phyloP scores from a whole-genome alignment of 2,888 invertebrate species.

The Melieria picta region DNA sequence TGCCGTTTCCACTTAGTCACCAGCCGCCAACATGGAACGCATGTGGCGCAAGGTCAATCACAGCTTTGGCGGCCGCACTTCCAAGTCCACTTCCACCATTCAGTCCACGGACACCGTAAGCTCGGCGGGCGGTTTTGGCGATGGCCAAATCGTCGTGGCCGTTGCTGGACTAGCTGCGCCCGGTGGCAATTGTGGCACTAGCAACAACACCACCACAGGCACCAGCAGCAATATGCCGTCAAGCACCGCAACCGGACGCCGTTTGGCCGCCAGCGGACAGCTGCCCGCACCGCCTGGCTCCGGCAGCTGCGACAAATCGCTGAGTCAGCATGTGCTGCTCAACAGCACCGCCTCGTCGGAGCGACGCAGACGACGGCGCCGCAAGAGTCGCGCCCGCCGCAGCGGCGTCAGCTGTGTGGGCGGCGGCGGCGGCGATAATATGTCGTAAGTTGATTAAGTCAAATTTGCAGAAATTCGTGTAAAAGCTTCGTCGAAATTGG shows the following conservation, averaged over 20 bases:
- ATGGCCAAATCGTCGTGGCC: constrained; percentile 61
- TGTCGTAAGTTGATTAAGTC: constrained; percentile 55
- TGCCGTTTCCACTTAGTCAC: not conserved
- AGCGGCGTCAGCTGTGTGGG: constrained; percentile 61
- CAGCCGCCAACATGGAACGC: constrained; percentile 58
- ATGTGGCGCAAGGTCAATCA: constrained; percentile 67
- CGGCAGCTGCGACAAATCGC: constrained; percentile 50
- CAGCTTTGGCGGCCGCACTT: constrained; percentile 59
- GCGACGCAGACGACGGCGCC: constrained; percentile 60
- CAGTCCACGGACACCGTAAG: constrained; percentile 62
- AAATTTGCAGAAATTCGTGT: no score
- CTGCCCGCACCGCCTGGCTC: constrained; percentile 21
- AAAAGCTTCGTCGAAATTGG: no score
- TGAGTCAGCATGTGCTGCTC: constrained; percentile 63
- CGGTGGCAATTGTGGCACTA: constrained; percentile 11
- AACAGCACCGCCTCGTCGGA: constrained; percentile 65
- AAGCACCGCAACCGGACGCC: constrained; percentile 63
- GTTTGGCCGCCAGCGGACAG: constrained; percentile 60
- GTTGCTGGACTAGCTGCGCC: constrained; percentile 50
- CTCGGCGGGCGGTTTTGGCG: constrained; percentile 64
- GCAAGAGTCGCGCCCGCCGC: constrained; percentile 63
- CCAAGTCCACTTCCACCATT: constrained; percentile 48
- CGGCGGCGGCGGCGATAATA: constrained; percentile 56
- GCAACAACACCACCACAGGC: not conserved
- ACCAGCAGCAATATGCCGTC: constrained; percentile 46